These are phyloP conservation scores for Peromyscus nudipes DNA, from an alignment of 2,797 vertebrate genomes.

Conservation along the genomic window DNA sequence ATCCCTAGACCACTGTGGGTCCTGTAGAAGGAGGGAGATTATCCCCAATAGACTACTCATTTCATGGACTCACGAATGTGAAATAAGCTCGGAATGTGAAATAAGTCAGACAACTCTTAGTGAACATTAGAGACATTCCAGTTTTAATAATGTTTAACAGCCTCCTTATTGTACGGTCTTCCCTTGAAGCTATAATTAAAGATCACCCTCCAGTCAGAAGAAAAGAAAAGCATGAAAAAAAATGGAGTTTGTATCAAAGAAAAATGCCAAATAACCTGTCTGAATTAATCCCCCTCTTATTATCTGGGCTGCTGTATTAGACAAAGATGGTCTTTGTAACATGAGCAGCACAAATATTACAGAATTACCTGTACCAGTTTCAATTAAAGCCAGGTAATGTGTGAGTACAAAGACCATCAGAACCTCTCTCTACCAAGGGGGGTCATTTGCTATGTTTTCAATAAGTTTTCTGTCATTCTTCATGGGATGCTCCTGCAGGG, in stretches of 20 bases:
- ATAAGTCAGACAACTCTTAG: conserved; percentile 75
- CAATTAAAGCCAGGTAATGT: neutral
- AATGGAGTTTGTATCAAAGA: conserved; percentile 68
- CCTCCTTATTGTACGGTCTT: conserved; percentile 83
- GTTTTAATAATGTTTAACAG: conserved; percentile 83
- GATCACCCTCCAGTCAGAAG: conserved; percentile 82
- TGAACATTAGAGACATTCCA: conserved; percentile 75
- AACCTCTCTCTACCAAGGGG: conserved; percentile 22
- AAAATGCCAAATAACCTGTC: conserved; percentile 75
- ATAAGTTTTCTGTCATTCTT: neutral
- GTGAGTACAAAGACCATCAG: neutral
- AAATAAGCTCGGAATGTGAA: conserved; percentile 73
- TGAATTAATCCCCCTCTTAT: conserved; percentile 81
- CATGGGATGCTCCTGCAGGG: fast-evolving
- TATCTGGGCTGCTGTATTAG: conserved; percentile 82
- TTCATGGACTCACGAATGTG: conserved; percentile 37
- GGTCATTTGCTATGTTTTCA: neutral
- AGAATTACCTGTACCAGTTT: conserved; percentile 40
- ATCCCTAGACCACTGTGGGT: neutral
- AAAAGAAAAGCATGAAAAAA: conserved; percentile 80
- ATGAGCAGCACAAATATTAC: conserved; percentile 63
- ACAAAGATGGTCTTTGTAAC: conserved; percentile 77
- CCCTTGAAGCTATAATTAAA: conserved; percentile 85
- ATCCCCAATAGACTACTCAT: conserved; percentile 53
- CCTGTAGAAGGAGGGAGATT: neutral